phyloP scores from a whole-genome alignment of 2,113 vertebrate genomes.

The Nannospalax galili region DNA sequence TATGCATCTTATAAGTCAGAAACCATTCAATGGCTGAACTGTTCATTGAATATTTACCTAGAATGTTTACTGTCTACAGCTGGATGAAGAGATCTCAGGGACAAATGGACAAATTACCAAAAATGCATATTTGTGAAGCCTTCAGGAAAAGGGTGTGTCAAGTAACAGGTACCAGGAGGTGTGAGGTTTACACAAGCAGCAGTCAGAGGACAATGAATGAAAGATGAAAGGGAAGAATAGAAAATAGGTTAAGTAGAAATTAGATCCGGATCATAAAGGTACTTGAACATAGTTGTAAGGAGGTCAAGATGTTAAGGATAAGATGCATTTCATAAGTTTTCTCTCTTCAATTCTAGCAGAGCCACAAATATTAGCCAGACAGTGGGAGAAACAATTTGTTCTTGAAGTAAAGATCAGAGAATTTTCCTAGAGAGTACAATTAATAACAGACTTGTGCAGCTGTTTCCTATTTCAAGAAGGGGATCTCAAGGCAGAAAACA shows the following conservation, averaged over 20 bases:
- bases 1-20: not conserved
- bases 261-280: not conserved
- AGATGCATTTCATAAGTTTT: not conserved
- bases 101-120: not conserved
- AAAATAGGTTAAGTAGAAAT: not conserved
- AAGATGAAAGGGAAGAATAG: not conserved
- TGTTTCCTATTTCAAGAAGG: not conserved
- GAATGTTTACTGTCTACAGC: not conserved
- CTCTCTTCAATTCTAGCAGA: constrained; percentile 2
- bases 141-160: not conserved
- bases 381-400: not conserved
- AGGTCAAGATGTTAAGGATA: not conserved
- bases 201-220: not conserved
- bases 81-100: not conserved
- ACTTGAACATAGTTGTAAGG: not conserved
- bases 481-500: not conserved
- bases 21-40: not conserved
- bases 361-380: not conserved
- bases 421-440: not conserved
- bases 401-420: constrained; percentile 15
- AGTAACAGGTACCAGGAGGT: not conserved
- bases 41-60: not conserved
- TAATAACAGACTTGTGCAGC: not conserved
- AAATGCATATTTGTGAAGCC: not conserved
- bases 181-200: not conserved